Base-by-base conservation (phyloP, 2,888 invertebrate genomes). In the Agonopterix heracliana region DNA sequence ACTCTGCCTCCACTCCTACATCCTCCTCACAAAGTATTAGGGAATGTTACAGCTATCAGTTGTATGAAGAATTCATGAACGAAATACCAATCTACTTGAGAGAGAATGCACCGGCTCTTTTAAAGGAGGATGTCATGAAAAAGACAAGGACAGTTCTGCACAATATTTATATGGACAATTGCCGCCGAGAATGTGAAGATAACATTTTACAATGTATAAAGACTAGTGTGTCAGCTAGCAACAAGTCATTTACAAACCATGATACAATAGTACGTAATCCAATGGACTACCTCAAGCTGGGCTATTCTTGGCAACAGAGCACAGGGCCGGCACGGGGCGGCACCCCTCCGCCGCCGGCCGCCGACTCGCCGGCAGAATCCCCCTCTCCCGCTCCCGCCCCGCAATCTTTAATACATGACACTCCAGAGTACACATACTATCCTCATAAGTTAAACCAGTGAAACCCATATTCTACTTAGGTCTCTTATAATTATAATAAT, bases 381-480 rank as follows among this genome's bases (percentile, higher is more conserved):
- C 45, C n/a, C n/a, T n/a, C n/a, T n/a, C 49, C 48, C 9, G 11
- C 43, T 43, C 47, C 53, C 11, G 41, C 48, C 0, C 12, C 35
- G 9, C 40, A 8, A 11, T 54, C 60, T 34, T 53, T 58, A 10
- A 45, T 64, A 36, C 60, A 61, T 45, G 68, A 75, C 42, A 77
- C 81, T n/a, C 84, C 84, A 7, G 76, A 81, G 48, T 81, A 81
- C 59, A 61, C 62, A 40, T 84, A 72, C 56, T 84, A 75, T 54
- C 82, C 84, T 9, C 84, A 84, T 57, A 76, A 66, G 62, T 63
- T 84, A 46, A 80, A 81, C 60, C 67, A 68, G 55, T 65, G 55
- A 65, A 54, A 53, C 17, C 7, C 26, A 26, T 26, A 26, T 26
- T 26, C 26, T 26, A 5, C 26, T 26, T 26, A 26, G 3, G 26